phyloP scores from a whole-genome alignment of 2,797 vertebrate genomes.

The Selene dorsalis region DNA sequence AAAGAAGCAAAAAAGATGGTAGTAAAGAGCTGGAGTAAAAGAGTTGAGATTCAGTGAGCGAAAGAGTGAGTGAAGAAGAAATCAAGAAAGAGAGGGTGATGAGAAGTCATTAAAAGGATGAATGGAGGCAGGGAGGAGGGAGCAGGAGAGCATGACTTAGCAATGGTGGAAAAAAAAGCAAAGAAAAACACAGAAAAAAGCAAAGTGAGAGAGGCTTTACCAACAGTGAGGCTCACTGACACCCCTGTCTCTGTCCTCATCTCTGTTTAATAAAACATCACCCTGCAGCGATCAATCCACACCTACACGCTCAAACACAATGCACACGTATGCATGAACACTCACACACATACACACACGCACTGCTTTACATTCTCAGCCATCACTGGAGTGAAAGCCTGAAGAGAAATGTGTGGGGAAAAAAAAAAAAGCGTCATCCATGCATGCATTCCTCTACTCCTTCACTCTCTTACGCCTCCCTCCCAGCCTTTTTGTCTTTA shows the following conservation, averaged over 20 bases:
- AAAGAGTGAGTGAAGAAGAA: slow-evolving; percentile 5
- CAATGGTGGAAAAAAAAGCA: not conserved
- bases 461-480: not conserved
- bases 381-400: slow-evolving; percentile 12
- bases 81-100: slow-evolving; percentile 1
- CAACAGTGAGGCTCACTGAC: slow-evolving; percentile 38
- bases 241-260: slow-evolving; percentile 32
- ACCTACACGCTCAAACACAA: slow-evolving; percentile 38
- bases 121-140: slow-evolving; percentile 6
- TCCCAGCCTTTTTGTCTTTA: slow-evolving; percentile 36
- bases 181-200: not conserved
- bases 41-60: slow-evolving; percentile 6
- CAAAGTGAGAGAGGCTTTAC: slow-evolving; percentile 36
- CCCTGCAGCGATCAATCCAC: slow-evolving; percentile 59
- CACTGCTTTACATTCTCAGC: slow-evolving; percentile 55
- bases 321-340: slow-evolving; percentile 36
- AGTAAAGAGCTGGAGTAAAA: slow-evolving; percentile 22
- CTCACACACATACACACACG: slow-evolving; percentile 1
- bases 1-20: not conserved
- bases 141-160: slow-evolving; percentile 9
- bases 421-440: slow-evolving; percentile 25
- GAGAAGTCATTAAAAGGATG: slow-evolving; percentile 25
- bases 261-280: slow-evolving; percentile 78
- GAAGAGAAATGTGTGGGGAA: slow-evolving; percentile 22
- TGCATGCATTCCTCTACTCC: slow-evolving; percentile 19